phyloP scores from a whole-genome alignment of 2,113 vertebrate genomes.

The Ictalurus furcatus region DNA sequence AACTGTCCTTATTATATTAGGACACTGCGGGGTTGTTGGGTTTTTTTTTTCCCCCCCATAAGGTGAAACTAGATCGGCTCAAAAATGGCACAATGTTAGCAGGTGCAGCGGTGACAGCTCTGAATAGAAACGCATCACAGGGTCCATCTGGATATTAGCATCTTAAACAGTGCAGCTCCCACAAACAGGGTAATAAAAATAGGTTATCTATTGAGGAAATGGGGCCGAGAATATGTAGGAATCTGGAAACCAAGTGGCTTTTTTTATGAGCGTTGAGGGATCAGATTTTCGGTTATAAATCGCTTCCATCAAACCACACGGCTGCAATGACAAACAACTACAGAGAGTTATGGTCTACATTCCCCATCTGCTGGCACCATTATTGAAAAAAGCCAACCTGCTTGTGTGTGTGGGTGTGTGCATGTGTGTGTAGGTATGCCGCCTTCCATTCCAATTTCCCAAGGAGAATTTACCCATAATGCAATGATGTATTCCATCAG shows the following conservation, averaged over 20 bases:
- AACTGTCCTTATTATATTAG: neutral
- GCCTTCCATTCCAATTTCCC: slow-evolving; percentile 46
- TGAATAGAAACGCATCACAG: slow-evolving; percentile 14
- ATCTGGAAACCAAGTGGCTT: slow-evolving; percentile 19
- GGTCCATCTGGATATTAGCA: slow-evolving; percentile 39
- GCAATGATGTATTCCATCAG: slow-evolving; percentile 44
- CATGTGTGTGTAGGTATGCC: slow-evolving; percentile 10
- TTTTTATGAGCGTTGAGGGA: slow-evolving; percentile 40
- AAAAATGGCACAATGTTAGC: slow-evolving; percentile 19
- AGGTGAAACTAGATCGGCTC: neutral
- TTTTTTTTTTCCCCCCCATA: neutral
- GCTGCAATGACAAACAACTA: slow-evolving; percentile 45
- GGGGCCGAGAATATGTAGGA: slow-evolving; percentile 6
- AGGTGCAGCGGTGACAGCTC: slow-evolving; percentile 28
- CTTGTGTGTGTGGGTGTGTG: slow-evolving; percentile 5
- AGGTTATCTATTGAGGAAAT: slow-evolving; percentile 39
- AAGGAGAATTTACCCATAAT: slow-evolving; percentile 47
- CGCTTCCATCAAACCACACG: slow-evolving; percentile 39
- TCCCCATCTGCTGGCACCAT: slow-evolving; percentile 45
- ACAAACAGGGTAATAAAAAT: slow-evolving; percentile 38
- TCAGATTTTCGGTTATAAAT: slow-evolving; percentile 44
- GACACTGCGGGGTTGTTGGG: neutral
- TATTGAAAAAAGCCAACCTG: slow-evolving; percentile 43
- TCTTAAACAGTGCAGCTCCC: slow-evolving; percentile 6
- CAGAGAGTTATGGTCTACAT: slow-evolving; percentile 41